phyloP scores from a whole-genome alignment of 2,113 vertebrate genomes.

The Chionis minor region DNA sequence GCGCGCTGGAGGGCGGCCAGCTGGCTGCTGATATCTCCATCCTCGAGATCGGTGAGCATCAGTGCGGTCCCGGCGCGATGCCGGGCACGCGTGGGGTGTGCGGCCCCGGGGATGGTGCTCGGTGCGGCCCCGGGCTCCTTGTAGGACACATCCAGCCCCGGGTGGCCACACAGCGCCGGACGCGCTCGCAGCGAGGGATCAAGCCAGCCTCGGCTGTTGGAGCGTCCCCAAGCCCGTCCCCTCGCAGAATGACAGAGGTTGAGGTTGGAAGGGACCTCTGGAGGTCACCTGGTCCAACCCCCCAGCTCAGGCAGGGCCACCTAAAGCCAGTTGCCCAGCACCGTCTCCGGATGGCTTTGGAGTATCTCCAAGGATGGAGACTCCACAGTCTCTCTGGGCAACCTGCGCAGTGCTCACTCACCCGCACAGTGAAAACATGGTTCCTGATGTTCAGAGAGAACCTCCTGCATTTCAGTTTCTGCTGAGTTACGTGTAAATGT shows the following conservation, averaged over 20 bases:
- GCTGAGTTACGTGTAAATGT: background rate
- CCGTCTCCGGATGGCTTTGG: background rate
- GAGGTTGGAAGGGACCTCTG: background rate
- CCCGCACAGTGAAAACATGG: background rate
- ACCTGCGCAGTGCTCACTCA: background rate
- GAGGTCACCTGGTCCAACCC: background rate
- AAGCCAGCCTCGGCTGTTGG: background rate
- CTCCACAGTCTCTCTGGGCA: background rate
- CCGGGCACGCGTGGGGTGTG: accelerated
- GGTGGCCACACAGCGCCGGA: accelerated
- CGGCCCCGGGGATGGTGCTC: accelerated
- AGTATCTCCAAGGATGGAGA: background rate
- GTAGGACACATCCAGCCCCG: background rate
- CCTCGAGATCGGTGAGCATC: slow-evolving; percentile 81
- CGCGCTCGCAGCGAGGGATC: accelerated
- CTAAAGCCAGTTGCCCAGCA: background rate
- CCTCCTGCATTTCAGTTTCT: background rate
- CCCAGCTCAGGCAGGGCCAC: background rate
- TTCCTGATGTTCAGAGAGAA: background rate
- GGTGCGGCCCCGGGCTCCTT: too few relatives aligned
- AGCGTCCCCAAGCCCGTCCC: background rate
- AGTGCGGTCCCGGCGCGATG: accelerated
- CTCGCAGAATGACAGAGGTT: background rate
- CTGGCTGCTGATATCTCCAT: slow-evolving; percentile 74
- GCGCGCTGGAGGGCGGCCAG: slow-evolving; percentile 37